A percentile compares a stretch with the other conserved stretches of the same genome.
Conservation (phyloP, 2,888 invertebrate genomes). For the Stictocephala bisonia region DNA sequence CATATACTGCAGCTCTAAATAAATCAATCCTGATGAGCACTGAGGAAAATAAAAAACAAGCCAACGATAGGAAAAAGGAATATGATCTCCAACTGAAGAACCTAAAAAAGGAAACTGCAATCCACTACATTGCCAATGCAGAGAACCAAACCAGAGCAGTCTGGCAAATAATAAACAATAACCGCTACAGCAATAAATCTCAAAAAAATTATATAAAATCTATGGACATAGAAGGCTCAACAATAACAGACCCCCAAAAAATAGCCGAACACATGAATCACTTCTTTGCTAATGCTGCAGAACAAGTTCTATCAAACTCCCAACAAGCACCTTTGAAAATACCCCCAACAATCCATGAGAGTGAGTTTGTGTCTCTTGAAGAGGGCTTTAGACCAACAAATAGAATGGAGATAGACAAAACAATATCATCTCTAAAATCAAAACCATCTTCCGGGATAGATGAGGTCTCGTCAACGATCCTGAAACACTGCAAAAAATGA, state of each 20-base stretch:
- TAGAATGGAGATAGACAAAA: not conserved
- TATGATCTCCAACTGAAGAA: constrained; percentile 24
- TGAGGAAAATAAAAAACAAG: constrained; percentile 9
- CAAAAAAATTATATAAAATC: constrained; percentile 14
- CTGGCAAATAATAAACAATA: constrained; percentile 24
- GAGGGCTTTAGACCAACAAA: constrained; percentile 19
- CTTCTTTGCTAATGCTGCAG: constrained; percentile 35
- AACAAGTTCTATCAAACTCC: constrained; percentile 10
- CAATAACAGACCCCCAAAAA: constrained; percentile 24
- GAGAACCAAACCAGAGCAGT: constrained; percentile 12
- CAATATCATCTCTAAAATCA: constrained; percentile 21
- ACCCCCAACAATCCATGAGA: not conserved
- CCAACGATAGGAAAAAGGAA: not conserved
- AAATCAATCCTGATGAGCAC: constrained; percentile 10
- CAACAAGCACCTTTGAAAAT: not conserved
- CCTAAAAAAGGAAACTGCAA: not conserved
- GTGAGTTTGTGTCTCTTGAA: not conserved
- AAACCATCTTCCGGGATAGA: constrained; percentile 19
- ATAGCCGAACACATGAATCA: constrained; percentile 24
- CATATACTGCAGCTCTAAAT: constrained; percentile 10
- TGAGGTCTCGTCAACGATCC: constrained; percentile 7
- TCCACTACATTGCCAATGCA: constrained; percentile 11
- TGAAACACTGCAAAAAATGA: constrained; percentile 19
- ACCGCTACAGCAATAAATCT: not conserved
- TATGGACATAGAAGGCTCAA: constrained; percentile 2